Percentiles rank a stretch among this genome's conserved stretches.
phyloP scores from a whole-genome alignment of 2,888 invertebrate species.

The Entomobrya multifasciata region DNA sequence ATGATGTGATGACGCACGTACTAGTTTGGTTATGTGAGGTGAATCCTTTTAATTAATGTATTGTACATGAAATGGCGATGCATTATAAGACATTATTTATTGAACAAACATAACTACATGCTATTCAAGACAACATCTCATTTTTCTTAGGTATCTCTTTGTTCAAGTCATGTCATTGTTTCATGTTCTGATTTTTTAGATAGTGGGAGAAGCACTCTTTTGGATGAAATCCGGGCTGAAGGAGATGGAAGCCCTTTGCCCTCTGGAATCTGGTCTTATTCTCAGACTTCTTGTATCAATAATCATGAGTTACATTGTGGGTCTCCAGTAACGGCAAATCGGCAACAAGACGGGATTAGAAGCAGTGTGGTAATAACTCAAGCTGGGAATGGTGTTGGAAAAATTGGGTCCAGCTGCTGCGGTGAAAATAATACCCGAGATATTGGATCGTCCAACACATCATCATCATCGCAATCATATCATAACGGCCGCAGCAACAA shows the following conservation, averaged over 20 bases:
- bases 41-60: background rate
- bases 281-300: constrained; percentile 8
- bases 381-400: constrained; percentile 38
- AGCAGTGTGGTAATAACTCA: constrained; percentile 19
- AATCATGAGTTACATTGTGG: background rate
- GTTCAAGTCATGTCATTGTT: too few relatives aligned
- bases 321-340: background rate
- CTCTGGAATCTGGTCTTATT: constrained; percentile 75
- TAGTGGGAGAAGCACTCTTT: constrained; percentile 77
- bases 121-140: too few relatives aligned
- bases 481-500: background rate
- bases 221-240: constrained; percentile 77
- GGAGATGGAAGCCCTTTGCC: constrained; percentile 77
- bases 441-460: background rate
- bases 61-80: background rate
- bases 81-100: too few relatives aligned
- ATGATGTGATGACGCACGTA: constrained; percentile 7
- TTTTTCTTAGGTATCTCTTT: too few relatives aligned
- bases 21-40: background rate
- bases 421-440: constrained; percentile 2
- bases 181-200: constrained; percentile 58
- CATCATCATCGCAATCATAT: too few relatives aligned
- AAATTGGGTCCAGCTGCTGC: constrained; percentile 56
- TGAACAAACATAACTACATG: too few relatives aligned
- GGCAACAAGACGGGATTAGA: background rate